These are phyloP conservation scores for Buteo buteo DNA, from an alignment of 2,113 vertebrate genomes.

Conservation along the genomic window DNA sequence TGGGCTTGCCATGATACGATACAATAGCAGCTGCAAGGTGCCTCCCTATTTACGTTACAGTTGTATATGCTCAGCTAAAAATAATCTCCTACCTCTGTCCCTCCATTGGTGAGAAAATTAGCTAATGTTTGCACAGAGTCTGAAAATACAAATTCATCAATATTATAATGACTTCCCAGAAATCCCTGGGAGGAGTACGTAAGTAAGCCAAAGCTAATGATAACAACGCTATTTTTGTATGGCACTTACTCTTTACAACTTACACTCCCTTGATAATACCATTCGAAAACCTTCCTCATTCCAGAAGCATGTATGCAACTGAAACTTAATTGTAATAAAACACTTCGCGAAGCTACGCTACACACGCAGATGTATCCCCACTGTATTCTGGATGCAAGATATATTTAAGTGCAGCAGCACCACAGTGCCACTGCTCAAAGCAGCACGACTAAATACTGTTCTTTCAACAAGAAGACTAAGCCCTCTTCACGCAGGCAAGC, in stretches of 20 bases:
- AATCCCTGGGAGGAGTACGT: not conserved
- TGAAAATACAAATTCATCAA: constrained; percentile 7
- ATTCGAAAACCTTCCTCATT: not conserved
- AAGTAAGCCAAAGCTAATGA: constrained; percentile 20
- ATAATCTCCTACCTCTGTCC: constrained; percentile 11
- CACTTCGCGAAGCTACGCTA: not conserved
- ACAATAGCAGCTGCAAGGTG: not conserved
- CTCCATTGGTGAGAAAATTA: not conserved
- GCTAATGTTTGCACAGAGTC: not conserved
- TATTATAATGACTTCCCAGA: constrained; percentile 44
- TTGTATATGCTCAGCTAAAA: constrained; percentile 7
- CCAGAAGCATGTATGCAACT: not conserved
- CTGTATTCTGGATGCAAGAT: not conserved
- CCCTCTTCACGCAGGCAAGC: not conserved
- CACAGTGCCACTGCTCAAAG: not conserved
- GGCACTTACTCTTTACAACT: not conserved
- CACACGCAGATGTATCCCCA: not conserved
- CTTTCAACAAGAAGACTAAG: not conserved
- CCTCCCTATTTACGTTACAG: not conserved
- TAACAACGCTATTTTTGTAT: constrained; percentile 19
- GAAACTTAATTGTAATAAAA: not conserved
- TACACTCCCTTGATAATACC: not conserved
- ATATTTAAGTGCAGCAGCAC: not conserved
- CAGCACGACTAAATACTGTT: not conserved
- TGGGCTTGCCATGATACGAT: not conserved